Base-by-base conservation (phyloP, 2,113 vertebrate genomes). In the Onychostoma macrolepis region DNA sequence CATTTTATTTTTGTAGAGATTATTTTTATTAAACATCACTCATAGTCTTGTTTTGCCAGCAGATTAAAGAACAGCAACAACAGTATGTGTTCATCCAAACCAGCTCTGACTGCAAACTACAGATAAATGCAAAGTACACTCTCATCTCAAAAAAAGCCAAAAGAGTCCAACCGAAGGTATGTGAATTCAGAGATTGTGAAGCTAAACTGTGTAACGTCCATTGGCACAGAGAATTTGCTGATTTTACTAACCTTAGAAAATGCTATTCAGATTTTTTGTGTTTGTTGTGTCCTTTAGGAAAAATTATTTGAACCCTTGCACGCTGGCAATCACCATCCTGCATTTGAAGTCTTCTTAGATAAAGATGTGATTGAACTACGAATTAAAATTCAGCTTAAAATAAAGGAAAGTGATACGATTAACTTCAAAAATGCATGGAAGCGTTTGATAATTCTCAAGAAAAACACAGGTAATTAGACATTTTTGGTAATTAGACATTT, bases 291-390 rank as follows among this genome's bases (percentile, higher is more conserved):
- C 24, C 17, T 50, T 67, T 45, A 72, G 56, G 80, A 38, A 75
- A 71, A 24, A 72, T 2, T 12, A 30, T 88, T 80, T 53, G 58
- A 80, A 82, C 9, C 21, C 63, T 26, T 84, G 8, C 43, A 84
- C 43, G 56, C 12, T 74, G 53, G 41, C 4, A 65, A 79, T 61
- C 36, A 87, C 28, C 85, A 87, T 36, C 50, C 88, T 33, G 41
- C 88, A 50, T 89, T 87, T 76, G 85, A 89, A 28, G 38, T 89
- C n/a, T 89, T 89, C 58, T 67, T 89, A 71, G 67, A 48, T 58
- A 74, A 45, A 41, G 45, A 26, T 41, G 69, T 87, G 24, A 80
- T 11, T 67, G 81, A 89, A 75, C 19, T 89, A 6, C 38, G 11
- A 30, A 19, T 89, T 33, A 87, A 30, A 43, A 75, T 89, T 80